Base-by-base conservation (phyloP, 2,797 vertebrate genomes). In the Heterohyrax brucei region DNA sequence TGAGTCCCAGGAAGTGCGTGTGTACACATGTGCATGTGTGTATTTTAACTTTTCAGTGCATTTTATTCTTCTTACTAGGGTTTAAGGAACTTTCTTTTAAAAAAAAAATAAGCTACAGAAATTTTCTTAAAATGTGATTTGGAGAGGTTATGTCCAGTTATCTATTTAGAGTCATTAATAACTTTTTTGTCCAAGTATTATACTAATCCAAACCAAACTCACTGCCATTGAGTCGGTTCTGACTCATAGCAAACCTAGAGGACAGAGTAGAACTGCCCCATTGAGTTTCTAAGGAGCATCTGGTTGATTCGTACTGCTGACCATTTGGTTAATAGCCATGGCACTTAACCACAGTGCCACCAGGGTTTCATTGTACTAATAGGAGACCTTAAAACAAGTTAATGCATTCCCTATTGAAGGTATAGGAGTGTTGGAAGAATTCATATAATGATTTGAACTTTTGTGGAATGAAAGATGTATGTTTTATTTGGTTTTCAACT, bases 41-140 rank as follows among this genome's bases (percentile, higher is more conserved):
- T 78, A n/a, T 95, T 96, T 97, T 96, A 90, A 82, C 26, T 92
- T 92, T 85, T 68, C 14, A 78, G 46, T 96, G 22, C 70, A 59
- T 80, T 95, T 89, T 83, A 66, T 86, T 93, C n/a, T 95, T 92
- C 82, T 64, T 90, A 79, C 64, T 93, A n/a, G 95, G 88, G 24
- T 76, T 89, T 82, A 92, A 84, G 59, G 64, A 89, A 61, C 50
- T 92, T 96, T 95, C 39, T 39, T 95, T 48, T 82, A 82, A 89
- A 97, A 30, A 92, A 95, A 1, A 53, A 13, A 16, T 91, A 84
- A 4, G n/a, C 30, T 24, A 73, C 9, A 93, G 28, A 50, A 87
- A 79, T 92, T 73, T 46, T 82, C 83, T 95, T 82, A 92, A 95
- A 66, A 86, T 85, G 39, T 53, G 28, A 88, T 13, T 85, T 91